These are phyloP conservation scores for Poeciliopsis paucimaculata DNA, from an alignment of 2,797 vertebrate species.

Conservation along the genomic window DNA sequence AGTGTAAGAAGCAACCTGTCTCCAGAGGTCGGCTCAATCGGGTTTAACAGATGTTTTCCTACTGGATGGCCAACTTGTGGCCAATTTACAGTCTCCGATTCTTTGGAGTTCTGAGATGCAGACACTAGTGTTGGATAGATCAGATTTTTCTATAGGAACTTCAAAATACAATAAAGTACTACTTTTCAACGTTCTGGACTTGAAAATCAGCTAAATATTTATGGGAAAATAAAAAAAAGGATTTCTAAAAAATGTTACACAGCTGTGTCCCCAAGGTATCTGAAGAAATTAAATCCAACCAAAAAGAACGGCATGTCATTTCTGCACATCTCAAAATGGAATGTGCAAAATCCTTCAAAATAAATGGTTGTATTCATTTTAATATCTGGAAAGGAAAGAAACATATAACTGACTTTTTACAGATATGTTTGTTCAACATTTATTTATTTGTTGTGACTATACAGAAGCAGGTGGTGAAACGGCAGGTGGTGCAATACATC, in stretches of 20 bases:
- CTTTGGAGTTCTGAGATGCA: not conserved
- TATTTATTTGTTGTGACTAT: not conserved
- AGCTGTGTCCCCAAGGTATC: not conserved
- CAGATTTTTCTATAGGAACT: not conserved
- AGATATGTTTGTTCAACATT: not conserved
- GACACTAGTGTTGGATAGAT: not conserved
- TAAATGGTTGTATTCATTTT: not conserved
- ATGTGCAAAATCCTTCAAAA: not conserved
- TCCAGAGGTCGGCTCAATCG: not conserved
- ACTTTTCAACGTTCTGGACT: not conserved
- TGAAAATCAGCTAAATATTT: not conserved
- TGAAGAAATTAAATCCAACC: not conserved
- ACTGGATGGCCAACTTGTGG: not conserved
- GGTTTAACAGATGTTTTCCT: slow-evolving; percentile 1
- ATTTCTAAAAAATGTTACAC: not conserved
- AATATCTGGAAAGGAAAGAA: not conserved
- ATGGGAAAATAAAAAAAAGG: not conserved
- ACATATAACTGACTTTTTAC: not conserved
- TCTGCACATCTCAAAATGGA: not conserved
- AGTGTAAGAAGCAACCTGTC: not conserved
- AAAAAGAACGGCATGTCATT: not conserved
- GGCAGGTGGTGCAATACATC: not conserved
- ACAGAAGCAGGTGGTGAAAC: not conserved
- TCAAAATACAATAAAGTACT: not conserved
- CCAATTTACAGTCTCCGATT: not conserved